Conservation (phyloP, 2,797 vertebrate genomes). For the Parambassis ranga region DNA sequence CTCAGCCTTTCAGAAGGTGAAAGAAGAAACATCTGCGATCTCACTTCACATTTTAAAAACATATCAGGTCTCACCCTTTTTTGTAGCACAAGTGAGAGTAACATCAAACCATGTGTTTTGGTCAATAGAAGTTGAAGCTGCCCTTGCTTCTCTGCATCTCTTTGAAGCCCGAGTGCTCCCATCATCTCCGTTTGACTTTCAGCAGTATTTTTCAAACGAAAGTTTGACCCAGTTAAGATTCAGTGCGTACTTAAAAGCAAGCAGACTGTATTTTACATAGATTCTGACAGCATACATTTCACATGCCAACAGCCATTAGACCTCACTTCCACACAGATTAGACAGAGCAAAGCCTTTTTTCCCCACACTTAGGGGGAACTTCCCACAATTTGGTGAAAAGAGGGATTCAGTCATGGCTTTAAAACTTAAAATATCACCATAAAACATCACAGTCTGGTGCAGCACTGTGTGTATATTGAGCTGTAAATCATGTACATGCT, state of each 20-base stretch:
- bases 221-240: constrained; percentile 35
- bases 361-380: constrained; percentile 49
- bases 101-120: constrained; percentile 12
- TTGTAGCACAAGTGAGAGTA: not conserved
- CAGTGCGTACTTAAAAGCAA: constrained; percentile 41
- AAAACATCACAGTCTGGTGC: constrained; percentile 24
- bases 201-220: constrained; percentile 25
- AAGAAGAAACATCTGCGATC: not conserved
- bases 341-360: constrained; percentile 32
- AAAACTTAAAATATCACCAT: constrained; percentile 46
- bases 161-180: constrained; percentile 36
- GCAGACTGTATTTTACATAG: constrained; percentile 40
- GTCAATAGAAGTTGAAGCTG: constrained; percentile 10
- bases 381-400: constrained; percentile 46
- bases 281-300: constrained; percentile 45
- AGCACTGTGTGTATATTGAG: not conserved
- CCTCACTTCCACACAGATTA: constrained; percentile 18
- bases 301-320: constrained; percentile 49
- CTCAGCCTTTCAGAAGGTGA: not conserved
- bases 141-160: not conserved
- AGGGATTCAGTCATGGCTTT: constrained; percentile 28
- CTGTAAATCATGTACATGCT: constrained; percentile 36
- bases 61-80: not conserved
- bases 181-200: constrained; percentile 26
- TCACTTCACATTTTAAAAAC: not conserved